These are phyloP conservation scores for Orbicella faveolata DNA, from an alignment of 64 coral and sea anemone genomes.

Conservation along the genomic window DNA sequence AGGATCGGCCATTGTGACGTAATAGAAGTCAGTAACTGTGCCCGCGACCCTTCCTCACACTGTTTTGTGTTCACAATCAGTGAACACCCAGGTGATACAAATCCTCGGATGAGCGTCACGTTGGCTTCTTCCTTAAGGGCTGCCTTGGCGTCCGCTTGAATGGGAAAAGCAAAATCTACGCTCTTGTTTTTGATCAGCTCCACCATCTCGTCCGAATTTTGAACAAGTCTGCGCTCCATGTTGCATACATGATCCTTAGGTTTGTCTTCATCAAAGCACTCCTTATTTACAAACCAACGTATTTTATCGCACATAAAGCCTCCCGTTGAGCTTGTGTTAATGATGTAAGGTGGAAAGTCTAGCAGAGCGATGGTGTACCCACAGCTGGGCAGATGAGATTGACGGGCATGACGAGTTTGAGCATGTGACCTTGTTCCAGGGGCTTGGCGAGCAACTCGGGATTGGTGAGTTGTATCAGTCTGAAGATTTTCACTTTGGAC, in stretches of 20 bases:
- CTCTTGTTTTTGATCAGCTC: neutral
- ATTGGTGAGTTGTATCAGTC: neutral
- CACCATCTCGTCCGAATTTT: neutral
- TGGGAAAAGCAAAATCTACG: conserved; percentile 34
- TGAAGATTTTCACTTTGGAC: neutral
- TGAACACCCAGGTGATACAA: conserved; percentile 10
- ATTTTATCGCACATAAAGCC: neutral
- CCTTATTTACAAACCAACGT: neutral
- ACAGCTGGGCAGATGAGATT: neutral
- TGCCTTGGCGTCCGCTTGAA: neutral
- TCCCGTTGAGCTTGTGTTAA: neutral
- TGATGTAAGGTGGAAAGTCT: conserved; percentile 32
- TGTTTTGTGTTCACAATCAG: conserved; percentile 35
- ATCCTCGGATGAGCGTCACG: conserved; percentile 6
- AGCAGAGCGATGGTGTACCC: neutral
- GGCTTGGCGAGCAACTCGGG: neutral
- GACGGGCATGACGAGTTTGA: neutral
- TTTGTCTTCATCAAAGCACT: neutral
- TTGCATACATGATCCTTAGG: neutral
- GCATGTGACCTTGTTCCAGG: neutral
- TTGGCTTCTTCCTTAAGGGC: neutral
- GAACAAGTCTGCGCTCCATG: neutral
- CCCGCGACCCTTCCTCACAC: conserved; percentile 12
- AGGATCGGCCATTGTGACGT: conserved; percentile 35
- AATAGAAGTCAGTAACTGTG: conserved; percentile 29